Conservation (phyloP, 2,113 vertebrate species). For the Dissostichus mawsoni region DNA sequence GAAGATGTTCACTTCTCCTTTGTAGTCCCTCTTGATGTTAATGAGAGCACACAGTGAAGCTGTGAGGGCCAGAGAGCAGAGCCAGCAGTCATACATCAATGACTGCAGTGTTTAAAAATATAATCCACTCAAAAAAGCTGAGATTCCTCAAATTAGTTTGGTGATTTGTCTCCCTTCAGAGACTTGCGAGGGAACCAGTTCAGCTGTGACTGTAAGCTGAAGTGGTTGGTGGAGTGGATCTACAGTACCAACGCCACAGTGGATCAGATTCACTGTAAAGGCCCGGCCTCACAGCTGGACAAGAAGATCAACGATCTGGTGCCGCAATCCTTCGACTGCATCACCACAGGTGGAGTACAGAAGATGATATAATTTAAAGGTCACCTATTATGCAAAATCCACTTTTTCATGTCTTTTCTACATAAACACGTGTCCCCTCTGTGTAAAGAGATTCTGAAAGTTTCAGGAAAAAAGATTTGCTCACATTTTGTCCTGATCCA, state of each 20-base stretch:
- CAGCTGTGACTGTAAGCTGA: constrained; percentile 97
- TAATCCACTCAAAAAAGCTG: constrained; percentile 1
- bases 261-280: constrained; percentile 95
- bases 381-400: too few relatives aligned
- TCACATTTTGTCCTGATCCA: too few relatives aligned
- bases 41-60: constrained; percentile 32
- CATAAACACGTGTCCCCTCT: too few relatives aligned
- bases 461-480: too few relatives aligned
- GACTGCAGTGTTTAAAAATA: constrained; percentile 6
- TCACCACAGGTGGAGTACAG: constrained; percentile 91
- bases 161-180: constrained; percentile 74
- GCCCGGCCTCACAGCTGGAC: constrained; percentile 89
- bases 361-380: not conserved
- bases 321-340: constrained; percentile 94
- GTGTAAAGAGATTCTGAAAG: too few relatives aligned
- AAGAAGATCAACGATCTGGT: constrained; percentile 93
- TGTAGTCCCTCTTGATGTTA: constrained; percentile 30
- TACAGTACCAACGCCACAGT: constrained; percentile 96
- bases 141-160: not conserved
- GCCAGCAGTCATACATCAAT: constrained; percentile 1
- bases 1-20: constrained; percentile 30
- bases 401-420: too few relatives aligned
- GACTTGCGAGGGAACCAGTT: constrained; percentile 97
- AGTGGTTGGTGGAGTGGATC: constrained; percentile 98
- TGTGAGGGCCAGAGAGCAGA: constrained; percentile 19